Evolutionary conservation across 2,113 vertebrate species (phyloP), one percentile per base, ranked within the genome.

Genomic region (Pachyramphus minor): DNA sequence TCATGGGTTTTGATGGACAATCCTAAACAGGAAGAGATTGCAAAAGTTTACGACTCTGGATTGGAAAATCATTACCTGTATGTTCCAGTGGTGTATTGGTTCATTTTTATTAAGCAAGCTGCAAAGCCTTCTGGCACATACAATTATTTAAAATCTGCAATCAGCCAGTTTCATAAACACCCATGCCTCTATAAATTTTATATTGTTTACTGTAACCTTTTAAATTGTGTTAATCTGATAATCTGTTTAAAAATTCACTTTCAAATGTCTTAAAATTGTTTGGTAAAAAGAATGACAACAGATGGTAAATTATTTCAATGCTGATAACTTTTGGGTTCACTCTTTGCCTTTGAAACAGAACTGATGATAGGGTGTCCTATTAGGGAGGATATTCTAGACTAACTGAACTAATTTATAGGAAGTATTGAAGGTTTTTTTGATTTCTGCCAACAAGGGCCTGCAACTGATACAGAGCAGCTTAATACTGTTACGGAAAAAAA

Each of bases 281-380:
- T 78, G 16, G 56, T 76, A 84, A 89, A 86, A 94, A 60, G 20
- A 85, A 41, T 23, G 67, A 37, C 56, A 91, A 84, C 9, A 89
- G 44, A 89, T 39, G 33, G 59, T 6, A 87, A 59, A 75, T 50
- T 10, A 80, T 24, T 52, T 58, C 22, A 78, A 27, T 84, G 12
- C 12, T 69, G 42, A 79, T n/a, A 82, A 67, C 64, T 84, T n/a
- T 31, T 14, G 25, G 8, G 9, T 55, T 75, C 42, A 35, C 12
- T 37, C 16, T 87, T 89, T 62, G 58, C 58, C 62, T 75, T 55
- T 84, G 59, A 89, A 87, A 58, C 21, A 87, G 52, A 87, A 84
- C 9, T 23, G 23, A 84, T n/a, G 33, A 82, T 19, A 75, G 13
- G 4, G 10, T 67, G 18, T 77, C 47, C 41, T 80, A 14, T 22